Base-by-base conservation (phyloP, 2,888 invertebrate genomes). In the Thysanoteuthis rhombus region DNA sequence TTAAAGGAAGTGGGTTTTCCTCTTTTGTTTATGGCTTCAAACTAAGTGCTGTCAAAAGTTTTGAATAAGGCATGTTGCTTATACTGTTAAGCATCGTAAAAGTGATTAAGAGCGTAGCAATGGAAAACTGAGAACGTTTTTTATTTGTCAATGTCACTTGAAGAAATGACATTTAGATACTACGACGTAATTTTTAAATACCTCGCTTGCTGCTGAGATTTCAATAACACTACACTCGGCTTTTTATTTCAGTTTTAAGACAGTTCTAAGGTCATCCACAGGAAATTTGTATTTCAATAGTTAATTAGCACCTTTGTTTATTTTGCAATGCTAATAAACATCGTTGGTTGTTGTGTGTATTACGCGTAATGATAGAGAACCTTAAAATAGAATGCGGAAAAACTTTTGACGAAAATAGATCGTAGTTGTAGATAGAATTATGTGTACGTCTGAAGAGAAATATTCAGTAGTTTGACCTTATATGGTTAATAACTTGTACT, bases 131-230 rank as follows among this genome's bases (percentile, higher is more conserved):
- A 52, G 25, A 52, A 75, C n/a, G 12, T 75, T n/a, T n/a, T n/a
- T n/a, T 36, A 25, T 25, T 58, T 75, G 75, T 16, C 75, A 75
- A 75, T 75, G n/a, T 75, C 75, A 75, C 12, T 75, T 75, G n/a
- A n/a, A 75, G n/a, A 75, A 75, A 75, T 1, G n/a, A 75, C 75
- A n/a, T 75, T 36, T 75, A n/a, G n/a, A n/a, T n/a, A 36, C 12
- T 75, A 75, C 75, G 75, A n/a, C 75, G 75, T 75, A 75, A 75
- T 75, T 75, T 75, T n/a, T 75, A n/a, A n/a, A n/a, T 75, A n/a
- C 75, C n/a, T 25, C 58, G 19, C n/a, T 75, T 16, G 75, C n/a
- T n/a, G n/a, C n/a, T 36, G 75, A 75, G 75, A n/a, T 75, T 75
- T n/a, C 32, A 58, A 58, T 58, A 75, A 75, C n/a, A 75, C n/a